A percentile compares a stretch with the other conserved stretches of the same genome.
phyloP scores from a whole-genome alignment of 2,113 vertebrate species.

The Tangachromis dhanisi region DNA sequence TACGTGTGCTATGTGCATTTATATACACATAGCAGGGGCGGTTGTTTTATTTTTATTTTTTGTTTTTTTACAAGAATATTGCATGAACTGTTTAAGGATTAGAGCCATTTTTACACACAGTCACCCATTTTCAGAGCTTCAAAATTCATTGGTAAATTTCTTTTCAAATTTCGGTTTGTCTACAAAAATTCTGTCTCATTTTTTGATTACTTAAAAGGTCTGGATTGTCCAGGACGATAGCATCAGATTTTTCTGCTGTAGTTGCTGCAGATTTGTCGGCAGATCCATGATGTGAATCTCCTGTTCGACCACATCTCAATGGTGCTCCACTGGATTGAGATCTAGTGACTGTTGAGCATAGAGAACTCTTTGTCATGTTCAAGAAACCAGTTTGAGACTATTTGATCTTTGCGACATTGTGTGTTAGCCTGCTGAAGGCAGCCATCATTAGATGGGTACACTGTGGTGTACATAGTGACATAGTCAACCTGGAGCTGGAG shows the following conservation, averaged over 20 bases:
- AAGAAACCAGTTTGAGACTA: neutral
- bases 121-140: neutral
- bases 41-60: neutral
- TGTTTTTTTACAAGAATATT: neutral
- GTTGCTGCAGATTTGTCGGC: neutral
- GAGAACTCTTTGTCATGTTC: neutral
- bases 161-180: neutral
- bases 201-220: neutral
- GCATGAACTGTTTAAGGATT: neutral
- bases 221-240: neutral
- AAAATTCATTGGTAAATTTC: neutral
- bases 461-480: neutral
- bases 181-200: neutral
- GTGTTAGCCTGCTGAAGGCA: neutral
- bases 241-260: neutral
- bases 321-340: neutral
- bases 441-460: neutral
- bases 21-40: neutral
- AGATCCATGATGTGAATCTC: neutral
- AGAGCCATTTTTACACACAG: neutral
- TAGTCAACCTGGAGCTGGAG: neutral
- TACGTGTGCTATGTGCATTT: neutral
- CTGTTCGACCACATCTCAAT: neutral
- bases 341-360: neutral
- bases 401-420: neutral